These are phyloP conservation scores for Megalops cyprinoides DNA, from an alignment of 2,797 vertebrate genomes.

Conservation along the genomic window DNA sequence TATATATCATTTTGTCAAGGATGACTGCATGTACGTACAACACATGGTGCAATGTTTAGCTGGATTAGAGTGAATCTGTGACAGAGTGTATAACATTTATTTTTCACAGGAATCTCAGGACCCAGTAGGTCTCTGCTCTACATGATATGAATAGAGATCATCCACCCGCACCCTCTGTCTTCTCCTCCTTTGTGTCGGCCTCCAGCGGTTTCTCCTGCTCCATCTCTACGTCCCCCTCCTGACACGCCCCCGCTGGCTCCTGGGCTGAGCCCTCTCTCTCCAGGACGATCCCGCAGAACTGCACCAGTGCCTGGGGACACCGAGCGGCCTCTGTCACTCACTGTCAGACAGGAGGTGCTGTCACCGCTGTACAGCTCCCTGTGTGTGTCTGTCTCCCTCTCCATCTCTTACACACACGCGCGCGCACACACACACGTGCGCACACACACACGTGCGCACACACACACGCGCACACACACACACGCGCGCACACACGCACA, in stretches of 20 bases:
- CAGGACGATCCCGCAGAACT: conserved; percentile 83
- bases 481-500: background rate
- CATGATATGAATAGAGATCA: too few relatives aligned
- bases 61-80: too few relatives aligned
- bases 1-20: too few relatives aligned
- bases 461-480: conserved; percentile 26
- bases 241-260: background rate
- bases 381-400: too few relatives aligned
- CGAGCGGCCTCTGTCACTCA: background rate
- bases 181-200: conserved; percentile 20
- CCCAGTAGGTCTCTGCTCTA: too few relatives aligned
- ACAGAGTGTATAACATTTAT: too few relatives aligned
- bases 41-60: too few relatives aligned
- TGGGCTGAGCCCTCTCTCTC: conserved; percentile 62
- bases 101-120: too few relatives aligned
- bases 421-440: background rate
- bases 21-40: too few relatives aligned
- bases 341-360: background rate
- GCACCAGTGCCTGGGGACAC: conserved; percentile 79
- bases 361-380: too few relatives aligned
- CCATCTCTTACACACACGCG: background rate
- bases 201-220: conserved; percentile 24
- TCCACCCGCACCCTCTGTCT: conserved; percentile 18
- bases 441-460: conserved; percentile 65
- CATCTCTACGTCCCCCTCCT: background rate